Evolutionary conservation across 1,140 invertebrate genomes (phyloP).

Genomic region (Phymorhynchus buccinoides): DNA sequence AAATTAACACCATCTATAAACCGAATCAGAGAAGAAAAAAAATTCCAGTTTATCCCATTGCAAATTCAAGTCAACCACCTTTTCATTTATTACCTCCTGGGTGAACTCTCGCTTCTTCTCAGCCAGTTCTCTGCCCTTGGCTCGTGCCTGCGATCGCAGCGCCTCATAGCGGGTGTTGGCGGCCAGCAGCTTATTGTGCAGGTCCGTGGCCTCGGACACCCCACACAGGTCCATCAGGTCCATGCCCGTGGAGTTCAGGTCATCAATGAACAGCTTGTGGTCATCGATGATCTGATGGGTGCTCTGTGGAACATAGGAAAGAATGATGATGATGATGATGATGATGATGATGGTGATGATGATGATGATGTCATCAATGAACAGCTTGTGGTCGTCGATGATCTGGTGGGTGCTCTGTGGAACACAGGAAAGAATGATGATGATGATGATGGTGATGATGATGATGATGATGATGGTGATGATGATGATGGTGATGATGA

Average conservation of each 20-base stretch:
- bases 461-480: not conserved
- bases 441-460: no score
- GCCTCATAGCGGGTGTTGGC: slow-evolving; percentile 92
- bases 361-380: slow-evolving; percentile 98
- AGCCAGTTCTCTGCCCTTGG: slow-evolving; percentile 86
- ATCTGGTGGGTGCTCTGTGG: slow-evolving; percentile 80
- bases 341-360: not conserved
- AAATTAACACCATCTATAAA: no score
- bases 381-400: slow-evolving; percentile 93
- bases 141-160: slow-evolving; percentile 84
- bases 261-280: slow-evolving; percentile 96
- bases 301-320: slow-evolving; percentile 49
- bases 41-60: not conserved
- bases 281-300: slow-evolving; percentile 90
- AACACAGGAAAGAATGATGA: no score
- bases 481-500: slow-evolving; percentile 97
- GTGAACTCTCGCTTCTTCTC: slow-evolving; percentile 83
- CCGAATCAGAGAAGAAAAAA: no score
- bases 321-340: not conserved
- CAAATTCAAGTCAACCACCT: no score
- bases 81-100: slow-evolving; percentile 75
- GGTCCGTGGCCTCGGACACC: slow-evolving; percentile 90
- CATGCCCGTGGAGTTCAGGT: slow-evolving; percentile 94
- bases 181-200: slow-evolving; percentile 89
- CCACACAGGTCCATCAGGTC: slow-evolving; percentile 90